These are phyloP conservation scores for Erebia aethiops DNA, from an alignment of 2,888 invertebrate species.

Conservation along the genomic window DNA sequence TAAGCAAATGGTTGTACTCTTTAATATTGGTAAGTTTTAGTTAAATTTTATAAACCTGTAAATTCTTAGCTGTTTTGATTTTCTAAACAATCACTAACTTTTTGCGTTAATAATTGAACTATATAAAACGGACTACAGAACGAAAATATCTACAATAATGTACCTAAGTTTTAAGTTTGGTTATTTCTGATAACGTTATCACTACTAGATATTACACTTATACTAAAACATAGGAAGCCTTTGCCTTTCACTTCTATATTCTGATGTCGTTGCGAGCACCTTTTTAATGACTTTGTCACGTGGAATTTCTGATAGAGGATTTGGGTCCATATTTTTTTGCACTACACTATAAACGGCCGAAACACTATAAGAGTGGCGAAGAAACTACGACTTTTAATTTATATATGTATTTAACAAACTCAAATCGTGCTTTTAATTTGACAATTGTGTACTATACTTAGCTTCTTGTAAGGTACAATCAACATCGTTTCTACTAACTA, in stretches of 20 bases:
- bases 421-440: no score
- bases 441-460: no score
- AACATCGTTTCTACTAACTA: no score
- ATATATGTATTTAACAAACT: no score
- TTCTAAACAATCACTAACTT: neutral
- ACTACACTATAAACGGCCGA: neutral
- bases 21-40: neutral
- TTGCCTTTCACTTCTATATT: neutral
- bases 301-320: neutral
- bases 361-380: neutral
- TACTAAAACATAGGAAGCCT: neutral
- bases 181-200: neutral
- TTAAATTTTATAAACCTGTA: neutral
- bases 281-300: slow-evolving; percentile 15
- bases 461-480: no score
- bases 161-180: neutral
- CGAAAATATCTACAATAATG: neutral
- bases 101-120: neutral
- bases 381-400: neutral
- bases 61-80: neutral
- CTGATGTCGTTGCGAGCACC: slow-evolving; percentile 5
- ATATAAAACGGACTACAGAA: neutral
- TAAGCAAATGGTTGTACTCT: neutral
- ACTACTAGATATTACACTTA: neutral
- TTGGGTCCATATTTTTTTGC: neutral